A percentile compares a stretch with the other conserved stretches of the same genome.
Evolutionary conservation across 2,113 vertebrate species (phyloP).

Genomic region (Etheostoma spectabile): DNA sequence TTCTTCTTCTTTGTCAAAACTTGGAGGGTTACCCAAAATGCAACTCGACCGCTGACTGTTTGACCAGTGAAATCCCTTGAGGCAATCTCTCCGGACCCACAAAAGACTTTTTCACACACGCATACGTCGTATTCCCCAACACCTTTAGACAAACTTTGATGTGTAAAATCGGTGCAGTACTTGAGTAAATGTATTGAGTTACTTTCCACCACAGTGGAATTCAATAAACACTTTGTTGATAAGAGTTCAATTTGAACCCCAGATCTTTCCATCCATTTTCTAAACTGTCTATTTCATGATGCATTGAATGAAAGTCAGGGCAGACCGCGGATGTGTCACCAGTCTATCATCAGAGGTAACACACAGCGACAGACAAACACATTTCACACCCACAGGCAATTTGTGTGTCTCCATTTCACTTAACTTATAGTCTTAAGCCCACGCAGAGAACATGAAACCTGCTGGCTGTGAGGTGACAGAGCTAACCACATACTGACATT

Average conservation of each 20-base stretch:
- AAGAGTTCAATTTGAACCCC: background rate
- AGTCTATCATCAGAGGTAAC: constrained; percentile 36
- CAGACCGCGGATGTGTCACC: constrained; percentile 8
- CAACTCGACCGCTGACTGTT: background rate
- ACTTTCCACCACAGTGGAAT: background rate
- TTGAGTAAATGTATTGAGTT: background rate
- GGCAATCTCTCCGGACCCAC: background rate
- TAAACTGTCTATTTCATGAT: background rate
- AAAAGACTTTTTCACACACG: background rate
- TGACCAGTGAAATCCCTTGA: background rate
- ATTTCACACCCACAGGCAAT: constrained; percentile 46
- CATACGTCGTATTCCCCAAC: background rate
- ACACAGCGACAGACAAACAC: constrained; percentile 29
- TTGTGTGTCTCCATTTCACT: constrained; percentile 56
- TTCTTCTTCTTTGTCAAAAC: background rate
- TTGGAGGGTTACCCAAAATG: background rate
- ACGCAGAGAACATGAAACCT: constrained; percentile 44
- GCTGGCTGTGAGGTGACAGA: constrained; percentile 41
- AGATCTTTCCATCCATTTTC: background rate
- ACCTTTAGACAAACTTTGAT: background rate
- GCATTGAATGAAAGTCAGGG: background rate
- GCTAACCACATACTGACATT: constrained; percentile 52
- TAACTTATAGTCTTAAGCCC: constrained; percentile 39
- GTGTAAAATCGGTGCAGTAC: background rate
- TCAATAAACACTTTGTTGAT: background rate